Evolutionary conservation across 2,888 invertebrate genomes (phyloP).

Genomic region (Keiferia lycopersicella): DNA sequence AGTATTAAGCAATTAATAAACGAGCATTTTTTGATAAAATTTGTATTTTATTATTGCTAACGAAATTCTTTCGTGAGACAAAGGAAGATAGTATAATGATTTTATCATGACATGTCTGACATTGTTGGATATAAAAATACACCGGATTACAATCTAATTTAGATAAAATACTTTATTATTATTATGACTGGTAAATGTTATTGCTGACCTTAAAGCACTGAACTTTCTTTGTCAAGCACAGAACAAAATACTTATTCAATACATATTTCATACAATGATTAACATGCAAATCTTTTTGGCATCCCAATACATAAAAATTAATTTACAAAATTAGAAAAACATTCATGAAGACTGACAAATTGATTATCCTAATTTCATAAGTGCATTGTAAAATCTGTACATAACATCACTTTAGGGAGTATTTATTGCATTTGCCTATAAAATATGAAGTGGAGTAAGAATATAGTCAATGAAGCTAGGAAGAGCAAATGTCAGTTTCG

Average conservation of each 20-base stretch:
- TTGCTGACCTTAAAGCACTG: neutral
- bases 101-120: neutral
- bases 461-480: conserved; percentile 34
- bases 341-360: conserved; percentile 5
- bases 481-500: conserved; percentile 34
- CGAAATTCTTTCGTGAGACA: conserved; percentile 9
- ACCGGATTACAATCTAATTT: neutral
- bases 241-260: neutral
- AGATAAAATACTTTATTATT: neutral
- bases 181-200: conserved; percentile 1
- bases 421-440: conserved; percentile 24
- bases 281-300: conserved; percentile 13
- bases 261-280: neutral
- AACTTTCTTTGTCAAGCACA: conserved; percentile 7
- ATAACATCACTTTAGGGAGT: conserved; percentile 15
- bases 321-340: conserved; percentile 8
- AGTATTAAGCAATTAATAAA: conserved; percentile 72
- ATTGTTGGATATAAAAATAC: conserved; percentile 1
- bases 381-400: conserved; percentile 5
- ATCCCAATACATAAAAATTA: neutral
- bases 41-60: conserved; percentile 39
- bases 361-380: neutral
- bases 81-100: neutral
- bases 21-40: conserved; percentile 56
- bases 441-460: conserved; percentile 32